Base-by-base conservation (phyloP, 2,888 invertebrate genomes). In the Elmis aenea region DNA sequence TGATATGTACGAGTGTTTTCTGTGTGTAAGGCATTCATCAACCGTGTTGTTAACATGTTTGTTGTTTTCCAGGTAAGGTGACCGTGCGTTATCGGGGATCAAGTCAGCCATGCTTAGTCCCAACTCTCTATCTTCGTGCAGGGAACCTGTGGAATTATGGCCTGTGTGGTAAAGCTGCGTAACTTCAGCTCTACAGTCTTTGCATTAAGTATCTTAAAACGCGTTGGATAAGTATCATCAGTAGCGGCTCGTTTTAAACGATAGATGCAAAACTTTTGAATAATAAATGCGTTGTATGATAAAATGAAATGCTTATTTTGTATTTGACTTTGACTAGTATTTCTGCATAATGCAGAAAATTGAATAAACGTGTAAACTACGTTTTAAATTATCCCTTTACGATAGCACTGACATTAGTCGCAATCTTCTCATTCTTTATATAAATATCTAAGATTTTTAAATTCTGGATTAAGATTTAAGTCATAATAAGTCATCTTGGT, bases 41-140 rank as follows among this genome's bases (percentile, higher is more conserved):
- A 51, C 41, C 50, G 41, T 29, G 57, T 59, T 62, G 64, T 65
- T 62, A 64, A 65, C 62, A 63, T 54, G 54, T 50, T 55, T 61
- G 58, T 62, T 60, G 51, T 58, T 56, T 62, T 65, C 50, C 65
- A 65, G 65, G 65, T 65, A 64, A 65, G 59, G 53, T 52, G 55
- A 55, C 57, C 59, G 54, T 48, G 46, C 52, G 49, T 59, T 61
- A 61, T 62, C 38, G 27, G 2, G 10, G 28, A 38, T 38, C 38
- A 27, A 30, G 37, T 26, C 26, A 26, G 25, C 30, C 9, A 34
- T 20, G 26, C 33, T 33, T 14, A 14, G 14, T 13, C 20, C 28
- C 23, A 12, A 9, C 22, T 18, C 11, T 26, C 26, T 36, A 25
- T 24, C 25, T 30, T 10, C n/a, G 11, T 29, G 18, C 18, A 8